Evolutionary conservation across 2,797 vertebrate species (phyloP).

Genomic region (Pangasius larnaudii): DNA sequence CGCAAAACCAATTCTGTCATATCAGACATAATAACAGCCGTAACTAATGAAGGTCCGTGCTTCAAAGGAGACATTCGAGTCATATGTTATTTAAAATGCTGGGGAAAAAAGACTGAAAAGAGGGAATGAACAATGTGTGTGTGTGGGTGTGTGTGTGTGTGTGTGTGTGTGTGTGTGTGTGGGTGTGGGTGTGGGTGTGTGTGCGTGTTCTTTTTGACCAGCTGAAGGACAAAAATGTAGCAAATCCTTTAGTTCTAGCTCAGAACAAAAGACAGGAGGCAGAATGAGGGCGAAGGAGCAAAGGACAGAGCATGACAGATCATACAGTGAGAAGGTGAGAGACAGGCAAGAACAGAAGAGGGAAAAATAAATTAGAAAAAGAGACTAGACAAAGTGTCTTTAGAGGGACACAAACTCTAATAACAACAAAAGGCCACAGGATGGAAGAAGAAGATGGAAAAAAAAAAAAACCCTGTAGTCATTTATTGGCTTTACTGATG

Average conservation of each 20-base stretch:
- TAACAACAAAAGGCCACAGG: constrained; percentile 7
- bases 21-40: background rate
- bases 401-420: constrained; percentile 21
- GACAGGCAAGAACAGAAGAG: background rate
- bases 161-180: background rate
- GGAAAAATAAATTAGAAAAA: background rate
- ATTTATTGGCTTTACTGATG: background rate
- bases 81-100: background rate
- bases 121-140: background rate
- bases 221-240: constrained; percentile 30
- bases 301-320: constrained; percentile 37
- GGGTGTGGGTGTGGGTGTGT: background rate
- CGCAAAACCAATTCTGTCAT: background rate
- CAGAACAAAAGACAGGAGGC: constrained; percentile 23
- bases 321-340: background rate
- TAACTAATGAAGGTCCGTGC: background rate
- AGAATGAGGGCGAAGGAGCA: constrained; percentile 22
- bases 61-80: background rate
- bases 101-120: background rate
- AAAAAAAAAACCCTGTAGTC: background rate
- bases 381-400: constrained; percentile 30
- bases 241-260: constrained; percentile 28
- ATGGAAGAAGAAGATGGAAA: background rate
- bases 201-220: constrained; percentile 2
- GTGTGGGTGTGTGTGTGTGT: constrained; percentile 8